phyloP scores from a whole-genome alignment of 2,113 vertebrate genomes.

The Phyllostomus discolor region DNA sequence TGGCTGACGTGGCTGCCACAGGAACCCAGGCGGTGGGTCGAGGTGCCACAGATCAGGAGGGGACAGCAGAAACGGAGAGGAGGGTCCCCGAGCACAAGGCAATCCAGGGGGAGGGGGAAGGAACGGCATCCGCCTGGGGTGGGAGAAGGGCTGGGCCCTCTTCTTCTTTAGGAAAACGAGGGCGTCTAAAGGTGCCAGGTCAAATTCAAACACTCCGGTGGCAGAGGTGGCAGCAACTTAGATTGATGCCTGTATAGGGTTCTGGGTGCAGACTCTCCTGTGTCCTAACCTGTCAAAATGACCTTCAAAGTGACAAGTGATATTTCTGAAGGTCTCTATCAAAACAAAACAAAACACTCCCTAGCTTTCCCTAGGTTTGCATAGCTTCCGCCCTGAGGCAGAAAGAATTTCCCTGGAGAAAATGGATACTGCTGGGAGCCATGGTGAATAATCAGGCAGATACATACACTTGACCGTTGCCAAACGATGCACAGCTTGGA shows the following conservation, averaged over 20 bases:
- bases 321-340: not conserved
- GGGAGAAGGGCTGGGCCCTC: not conserved
- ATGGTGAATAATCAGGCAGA: not conserved
- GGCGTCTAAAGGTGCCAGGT: not conserved
- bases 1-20: fast-evolving
- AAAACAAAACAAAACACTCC: not conserved
- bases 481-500: not conserved
- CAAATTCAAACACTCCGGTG: not conserved
- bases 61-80: not conserved
- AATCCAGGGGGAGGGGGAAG: not conserved
- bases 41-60: not conserved
- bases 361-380: not conserved
- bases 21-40: not conserved
- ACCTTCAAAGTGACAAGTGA: not conserved
- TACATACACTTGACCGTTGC: not conserved
- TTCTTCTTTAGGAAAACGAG: not conserved
- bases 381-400: not conserved
- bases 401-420: not conserved
- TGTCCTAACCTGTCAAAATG: not conserved
- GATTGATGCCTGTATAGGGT: not conserved
- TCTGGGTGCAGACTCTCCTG: not conserved
- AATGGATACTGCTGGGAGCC: not conserved
- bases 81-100: not conserved
- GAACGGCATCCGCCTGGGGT: not conserved
- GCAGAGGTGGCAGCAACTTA: not conserved